Evolutionary conservation across 2,797 vertebrate genomes (phyloP).

Genomic region (Chrysocyon brachyurus): DNA sequence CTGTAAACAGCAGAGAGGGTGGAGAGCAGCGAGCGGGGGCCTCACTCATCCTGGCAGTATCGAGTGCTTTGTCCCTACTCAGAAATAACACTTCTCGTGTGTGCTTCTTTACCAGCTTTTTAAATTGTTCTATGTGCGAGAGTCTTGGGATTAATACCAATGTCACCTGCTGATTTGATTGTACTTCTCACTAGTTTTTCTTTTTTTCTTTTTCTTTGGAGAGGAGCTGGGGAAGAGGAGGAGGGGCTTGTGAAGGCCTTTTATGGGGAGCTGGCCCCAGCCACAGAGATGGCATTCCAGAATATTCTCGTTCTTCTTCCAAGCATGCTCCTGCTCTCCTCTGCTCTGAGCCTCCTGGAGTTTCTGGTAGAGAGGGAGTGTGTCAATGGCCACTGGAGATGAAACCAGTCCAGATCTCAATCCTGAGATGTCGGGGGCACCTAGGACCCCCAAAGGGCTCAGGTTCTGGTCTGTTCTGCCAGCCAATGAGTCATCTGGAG

Average conservation of each 20-base stretch:
- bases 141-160: slow-evolving; percentile 71
- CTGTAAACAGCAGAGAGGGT: slow-evolving; percentile 70
- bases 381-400: background rate
- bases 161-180: slow-evolving; percentile 74
- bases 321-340: background rate
- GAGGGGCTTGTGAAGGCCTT: background rate
- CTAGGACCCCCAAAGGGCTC: background rate
- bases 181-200: background rate
- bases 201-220: background rate
- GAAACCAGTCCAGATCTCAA: background rate
- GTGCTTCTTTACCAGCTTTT: slow-evolving; percentile 34
- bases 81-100: slow-evolving; percentile 38
- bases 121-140: background rate
- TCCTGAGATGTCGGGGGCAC: background rate
- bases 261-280: background rate
- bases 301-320: background rate
- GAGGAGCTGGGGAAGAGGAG: background rate
- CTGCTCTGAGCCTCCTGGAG: background rate
- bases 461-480: background rate
- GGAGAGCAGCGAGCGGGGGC: background rate
- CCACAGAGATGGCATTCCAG: background rate
- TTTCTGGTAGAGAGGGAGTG: background rate
- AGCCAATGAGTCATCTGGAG: background rate
- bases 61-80: slow-evolving; percentile 64
- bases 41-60: background rate